Percentiles rank a stretch among this genome's conserved stretches.
These are phyloP conservation scores for Lepidochitona cinerea DNA, from an alignment of 2,888 invertebrate genomes.

Conservation along the genomic window DNA sequence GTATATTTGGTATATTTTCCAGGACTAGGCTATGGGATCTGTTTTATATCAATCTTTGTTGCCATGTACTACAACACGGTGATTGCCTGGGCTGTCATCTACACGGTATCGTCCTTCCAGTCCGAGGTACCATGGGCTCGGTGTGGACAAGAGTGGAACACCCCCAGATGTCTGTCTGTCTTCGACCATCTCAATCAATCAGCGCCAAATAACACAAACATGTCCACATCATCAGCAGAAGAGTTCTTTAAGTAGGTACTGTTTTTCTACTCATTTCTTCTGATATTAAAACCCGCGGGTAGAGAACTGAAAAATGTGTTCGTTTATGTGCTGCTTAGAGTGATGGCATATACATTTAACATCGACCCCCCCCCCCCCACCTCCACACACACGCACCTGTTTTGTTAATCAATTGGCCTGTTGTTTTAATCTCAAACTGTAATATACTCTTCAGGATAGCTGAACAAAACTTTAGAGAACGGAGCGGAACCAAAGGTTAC, in stretches of 20 bases:
- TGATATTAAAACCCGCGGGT: too few species aligned
- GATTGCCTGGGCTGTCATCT: conserved; percentile 87
- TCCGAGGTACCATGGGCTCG: conserved; percentile 68
- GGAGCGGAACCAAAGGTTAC: too few species aligned
- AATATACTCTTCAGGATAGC: too few species aligned
- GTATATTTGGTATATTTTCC: conserved; percentile 46
- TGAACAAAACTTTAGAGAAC: too few species aligned
- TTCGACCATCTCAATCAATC: conserved; percentile 35
- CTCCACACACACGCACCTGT: too few species aligned
- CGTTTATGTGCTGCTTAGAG: too few species aligned
- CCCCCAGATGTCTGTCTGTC: conserved; percentile 74
- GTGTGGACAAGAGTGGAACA: conserved; percentile 70
- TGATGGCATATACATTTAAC: too few species aligned
- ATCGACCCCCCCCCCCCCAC: too few species aligned
- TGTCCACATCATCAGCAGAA: conserved; percentile 50
- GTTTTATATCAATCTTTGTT: conserved; percentile 80
- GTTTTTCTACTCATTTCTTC: not conserved
- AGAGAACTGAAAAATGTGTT: too few species aligned
- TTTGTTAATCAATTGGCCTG: too few species aligned
- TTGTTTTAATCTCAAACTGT: too few species aligned
- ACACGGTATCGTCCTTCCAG: conserved; percentile 65
- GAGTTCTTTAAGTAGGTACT: conserved; percentile 60
- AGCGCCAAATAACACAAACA: conserved; percentile 31
- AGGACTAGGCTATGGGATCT: conserved; percentile 97
- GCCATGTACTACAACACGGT: conserved; percentile 96